phyloP scores from a whole-genome alignment of 2,113 vertebrate species.

The Marmota monax region DNA sequence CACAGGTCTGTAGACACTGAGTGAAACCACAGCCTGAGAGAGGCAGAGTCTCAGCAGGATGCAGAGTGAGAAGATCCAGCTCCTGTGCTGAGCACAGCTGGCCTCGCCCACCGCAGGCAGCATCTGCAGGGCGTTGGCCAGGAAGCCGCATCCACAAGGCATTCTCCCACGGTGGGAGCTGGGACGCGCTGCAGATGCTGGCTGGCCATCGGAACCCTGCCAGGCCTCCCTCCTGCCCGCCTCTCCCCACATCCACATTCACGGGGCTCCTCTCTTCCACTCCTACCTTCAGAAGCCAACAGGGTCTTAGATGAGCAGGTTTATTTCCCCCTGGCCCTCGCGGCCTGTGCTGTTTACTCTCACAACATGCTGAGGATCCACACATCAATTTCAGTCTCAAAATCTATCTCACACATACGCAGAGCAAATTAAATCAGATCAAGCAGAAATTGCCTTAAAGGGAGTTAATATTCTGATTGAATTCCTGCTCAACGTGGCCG shows the following conservation, averaged over 20 bases:
- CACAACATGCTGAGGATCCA: conserved; percentile 42
- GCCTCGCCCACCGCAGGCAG: neutral
- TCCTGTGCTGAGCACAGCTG: neutral
- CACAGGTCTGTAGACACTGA: too few species aligned
- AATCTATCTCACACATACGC: conserved; percentile 67
- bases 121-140: neutral
- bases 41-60: accelerated
- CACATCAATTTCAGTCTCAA: conserved; percentile 69
- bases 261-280: neutral
- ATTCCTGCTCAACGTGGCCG: neutral
- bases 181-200: accelerated
- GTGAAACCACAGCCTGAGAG: neutral
- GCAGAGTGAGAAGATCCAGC: neutral
- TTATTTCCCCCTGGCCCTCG: neutral
- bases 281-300: conserved; percentile 8
- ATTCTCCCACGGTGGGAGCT: accelerated
- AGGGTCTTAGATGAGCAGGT: neutral
- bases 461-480: conserved; percentile 72
- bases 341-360: neutral
- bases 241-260: neutral
- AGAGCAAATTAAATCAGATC: conserved; percentile 62
- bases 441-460: conserved; percentile 56
- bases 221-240: neutral
- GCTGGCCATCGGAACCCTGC: accelerated
- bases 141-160: accelerated